phyloP scores from a whole-genome alignment of 2,797 vertebrate species.

The Hippocampus kuda region DNA sequence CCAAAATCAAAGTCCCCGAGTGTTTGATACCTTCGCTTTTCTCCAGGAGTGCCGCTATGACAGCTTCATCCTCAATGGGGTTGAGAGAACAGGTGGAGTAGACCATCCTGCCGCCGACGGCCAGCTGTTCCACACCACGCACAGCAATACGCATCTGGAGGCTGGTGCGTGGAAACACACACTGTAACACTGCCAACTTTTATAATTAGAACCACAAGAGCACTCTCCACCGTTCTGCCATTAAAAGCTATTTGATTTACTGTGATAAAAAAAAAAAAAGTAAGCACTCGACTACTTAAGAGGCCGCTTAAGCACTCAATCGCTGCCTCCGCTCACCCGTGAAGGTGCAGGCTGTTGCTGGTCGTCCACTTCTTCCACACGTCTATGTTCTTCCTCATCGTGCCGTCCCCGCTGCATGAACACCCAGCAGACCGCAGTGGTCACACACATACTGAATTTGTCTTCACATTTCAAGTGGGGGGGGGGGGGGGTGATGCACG shows the following conservation, averaged over 20 bases:
- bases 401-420: conserved; percentile 84
- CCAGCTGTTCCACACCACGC: conserved; percentile 90
- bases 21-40: conserved; percentile 82
- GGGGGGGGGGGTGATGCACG: too few relatives aligned
- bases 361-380: conserved; percentile 99
- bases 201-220: conserved; percentile 21
- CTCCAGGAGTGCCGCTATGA: conserved; percentile 85
- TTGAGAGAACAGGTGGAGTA: conserved; percentile 96
- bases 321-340: conserved; percentile 72
- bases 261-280: conserved; percentile 3
- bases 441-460: conserved; percentile 7
- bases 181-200: conserved; percentile 18
- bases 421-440: conserved; percentile 20
- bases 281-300: neutral
- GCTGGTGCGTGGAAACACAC: conserved; percentile 52
- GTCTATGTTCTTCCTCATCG: conserved; percentile 96
- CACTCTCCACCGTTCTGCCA: conserved; percentile 50
- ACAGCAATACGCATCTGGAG: conserved; percentile 92
- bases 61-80: conserved; percentile 90
- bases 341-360: conserved; percentile 90
- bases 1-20: neutral
- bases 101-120: conserved; percentile 91
- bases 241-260: conserved; percentile 75
- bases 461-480: too few relatives aligned
- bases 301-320: neutral